Evolutionary conservation across 2,113 vertebrate species (phyloP).

Genomic region (Ivindomyrus marchei): DNA sequence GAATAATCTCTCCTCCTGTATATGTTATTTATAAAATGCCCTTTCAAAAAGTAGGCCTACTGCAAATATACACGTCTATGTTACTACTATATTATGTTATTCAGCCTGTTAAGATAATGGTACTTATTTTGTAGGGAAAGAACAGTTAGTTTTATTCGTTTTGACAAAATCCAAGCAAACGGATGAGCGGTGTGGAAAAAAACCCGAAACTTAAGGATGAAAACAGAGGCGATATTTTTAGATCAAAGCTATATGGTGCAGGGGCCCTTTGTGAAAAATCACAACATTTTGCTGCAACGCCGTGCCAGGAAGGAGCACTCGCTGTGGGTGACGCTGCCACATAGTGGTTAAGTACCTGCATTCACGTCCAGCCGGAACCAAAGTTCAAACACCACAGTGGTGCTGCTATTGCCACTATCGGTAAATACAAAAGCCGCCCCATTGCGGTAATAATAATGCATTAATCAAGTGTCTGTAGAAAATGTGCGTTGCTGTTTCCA

Average conservation of each 20-base stretch:
- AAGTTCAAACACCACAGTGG: neutral
- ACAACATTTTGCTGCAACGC: neutral
- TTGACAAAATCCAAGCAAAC: neutral
- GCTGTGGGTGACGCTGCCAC: neutral
- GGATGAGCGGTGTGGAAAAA: neutral
- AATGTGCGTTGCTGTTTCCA: neutral
- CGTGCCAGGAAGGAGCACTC: neutral
- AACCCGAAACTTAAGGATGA: neutral
- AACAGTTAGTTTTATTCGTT: neutral
- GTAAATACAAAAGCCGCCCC: neutral
- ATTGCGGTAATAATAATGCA: neutral
- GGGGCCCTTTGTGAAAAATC: neutral
- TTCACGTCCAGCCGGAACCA: neutral
- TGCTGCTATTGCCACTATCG: neutral
- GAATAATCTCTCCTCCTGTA: neutral
- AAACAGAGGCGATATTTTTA: slow-evolving; percentile 1
- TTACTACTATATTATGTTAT: neutral
- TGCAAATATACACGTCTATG: neutral
- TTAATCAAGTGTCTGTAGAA: neutral
- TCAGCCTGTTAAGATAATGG: neutral
- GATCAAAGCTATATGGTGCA: neutral
- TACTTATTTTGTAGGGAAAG: neutral
- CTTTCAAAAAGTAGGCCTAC: neutral
- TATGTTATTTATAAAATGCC: neutral
- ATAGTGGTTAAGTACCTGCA: neutral